Evolutionary conservation across 2,113 vertebrate species (phyloP).

Genomic region (Otis tarda): DNA sequence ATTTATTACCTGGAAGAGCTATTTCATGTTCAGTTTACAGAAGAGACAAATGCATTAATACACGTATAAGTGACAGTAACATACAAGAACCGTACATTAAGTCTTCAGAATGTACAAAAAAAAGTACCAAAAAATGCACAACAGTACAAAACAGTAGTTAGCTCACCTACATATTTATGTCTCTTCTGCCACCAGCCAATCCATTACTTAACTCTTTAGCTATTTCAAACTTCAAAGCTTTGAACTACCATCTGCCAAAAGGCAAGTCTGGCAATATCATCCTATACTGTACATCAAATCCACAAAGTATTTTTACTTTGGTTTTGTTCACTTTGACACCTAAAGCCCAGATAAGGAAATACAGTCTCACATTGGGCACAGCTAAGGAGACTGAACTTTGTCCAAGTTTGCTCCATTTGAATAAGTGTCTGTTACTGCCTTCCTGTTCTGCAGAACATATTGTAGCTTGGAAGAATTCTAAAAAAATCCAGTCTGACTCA

Average conservation of each 20-base stretch:
- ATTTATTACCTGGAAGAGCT: neutral
- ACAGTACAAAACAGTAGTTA: neutral
- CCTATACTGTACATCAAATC: neutral
- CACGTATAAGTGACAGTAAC: neutral
- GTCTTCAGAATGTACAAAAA: neutral
- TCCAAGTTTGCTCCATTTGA: neutral
- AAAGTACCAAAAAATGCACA: no score
- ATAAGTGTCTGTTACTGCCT: neutral
- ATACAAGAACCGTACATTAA: neutral
- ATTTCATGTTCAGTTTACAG: neutral
- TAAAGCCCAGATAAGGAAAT: neutral
- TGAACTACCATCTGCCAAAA: neutral
- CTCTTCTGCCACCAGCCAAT: neutral
- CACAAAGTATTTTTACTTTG: neutral
- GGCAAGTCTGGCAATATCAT: neutral
- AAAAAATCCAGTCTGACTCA: neutral
- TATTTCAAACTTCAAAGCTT: neutral
- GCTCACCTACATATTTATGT: neutral
- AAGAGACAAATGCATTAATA: neutral
- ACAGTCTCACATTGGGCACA: neutral
- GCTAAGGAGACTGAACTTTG: neutral
- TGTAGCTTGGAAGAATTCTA: neutral
- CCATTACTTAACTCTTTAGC: neutral
- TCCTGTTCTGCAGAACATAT: neutral
- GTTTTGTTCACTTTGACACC: neutral